Evolutionary conservation across 2,113 vertebrate genomes (phyloP), one percentile per base, ranked within the genome.

Genomic region (Origma solitaria): DNA sequence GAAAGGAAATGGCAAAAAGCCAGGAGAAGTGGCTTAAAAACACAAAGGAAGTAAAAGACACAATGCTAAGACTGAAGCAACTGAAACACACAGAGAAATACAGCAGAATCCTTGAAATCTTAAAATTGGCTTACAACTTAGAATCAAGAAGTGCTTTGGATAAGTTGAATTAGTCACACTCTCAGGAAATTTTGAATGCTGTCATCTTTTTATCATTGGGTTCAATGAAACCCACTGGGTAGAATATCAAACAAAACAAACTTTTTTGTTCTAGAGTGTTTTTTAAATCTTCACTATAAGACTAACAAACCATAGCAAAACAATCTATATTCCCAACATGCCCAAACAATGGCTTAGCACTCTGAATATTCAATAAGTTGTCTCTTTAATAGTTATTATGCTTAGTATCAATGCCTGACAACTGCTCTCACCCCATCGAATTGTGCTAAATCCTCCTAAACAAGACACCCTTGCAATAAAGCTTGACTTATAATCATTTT

Each of bases 391-490:
- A 92, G 90, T 88, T 86, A 50, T 89, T 96, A 69, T 94, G 68
- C 82, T 93, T 65, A 31, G 49, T 90, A 93, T 95, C 93, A 94
- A 90, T 90, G 79, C 82, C 90, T 96, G 95, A 94, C 94, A 92
- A 96, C 79, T 96, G 82, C 92, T 96, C 92, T 92, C 83, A 83
- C 82, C 80, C 90, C 88, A 44, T 57, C 1, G 11, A 88, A 96
- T 88, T 92, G 90, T 90, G 72, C 90, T 97, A 97, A 96, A 94
- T 96, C 85, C 90, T 97, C 31, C 90, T 90, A 83, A 96, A 97
- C 76, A 84, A 97, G 95, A 90, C 93, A 95, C 76, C 76, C 94
- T 95, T 93, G 96, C 80, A 94, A 92, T 88, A 96, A 93, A 94
- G 51, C 92, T 84, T 90, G 93, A 71, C 88, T 95, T 68, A 85